Conservation (phyloP, 1,140 invertebrate genomes). For the Octopus sinensis region DNA sequence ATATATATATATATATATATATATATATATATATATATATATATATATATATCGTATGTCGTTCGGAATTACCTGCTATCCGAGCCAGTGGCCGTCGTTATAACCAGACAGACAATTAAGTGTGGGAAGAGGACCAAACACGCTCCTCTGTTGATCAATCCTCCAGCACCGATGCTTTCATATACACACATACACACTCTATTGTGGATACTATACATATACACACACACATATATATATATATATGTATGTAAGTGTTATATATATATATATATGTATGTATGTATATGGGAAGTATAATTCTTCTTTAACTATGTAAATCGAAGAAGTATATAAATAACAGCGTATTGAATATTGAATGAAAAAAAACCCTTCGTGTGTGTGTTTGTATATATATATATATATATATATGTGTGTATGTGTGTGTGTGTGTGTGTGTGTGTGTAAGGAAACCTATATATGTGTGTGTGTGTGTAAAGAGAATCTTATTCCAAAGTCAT, state of each 20-base stretch:
- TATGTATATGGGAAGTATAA: background rate
- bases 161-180: background rate
- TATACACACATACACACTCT: background rate
- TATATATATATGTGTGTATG: background rate
- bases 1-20: background rate
- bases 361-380: background rate
- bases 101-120: background rate
- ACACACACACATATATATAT: background rate
- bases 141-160: no score
- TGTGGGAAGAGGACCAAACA: background rate
- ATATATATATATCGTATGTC: no score
- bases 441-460: background rate
- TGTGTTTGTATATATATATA: conserved; percentile 1
- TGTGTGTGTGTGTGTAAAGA: background rate
- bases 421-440: background rate
- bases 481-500: no score
- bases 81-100: background rate
- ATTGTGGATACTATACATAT: background rate
- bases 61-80: no score
- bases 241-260: background rate
- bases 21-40: background rate
- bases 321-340: background rate
- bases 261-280: background rate
- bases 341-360: background rate
- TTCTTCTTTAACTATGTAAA: background rate